Percentiles rank a stretch among this genome's conserved stretches.
phyloP scores from a whole-genome alignment of 1,140 invertebrate genomes.

The Hylaeus volcanicus region DNA sequence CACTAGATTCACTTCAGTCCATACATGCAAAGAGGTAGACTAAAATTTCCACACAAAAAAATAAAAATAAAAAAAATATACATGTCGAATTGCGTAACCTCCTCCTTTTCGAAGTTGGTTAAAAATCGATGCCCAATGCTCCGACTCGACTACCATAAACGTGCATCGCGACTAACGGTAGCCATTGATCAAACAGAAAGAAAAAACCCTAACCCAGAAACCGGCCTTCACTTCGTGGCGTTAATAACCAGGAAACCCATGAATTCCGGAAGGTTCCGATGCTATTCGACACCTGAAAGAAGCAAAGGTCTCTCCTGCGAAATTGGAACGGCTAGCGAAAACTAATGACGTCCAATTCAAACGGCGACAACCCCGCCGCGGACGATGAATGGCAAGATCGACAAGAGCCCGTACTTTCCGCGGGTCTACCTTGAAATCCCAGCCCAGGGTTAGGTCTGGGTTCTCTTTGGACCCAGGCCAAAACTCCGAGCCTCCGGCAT shows the following conservation, averaged over 20 bases:
- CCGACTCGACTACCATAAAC: no score
- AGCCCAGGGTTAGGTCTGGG: constrained; percentile 16
- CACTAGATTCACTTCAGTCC: no score
- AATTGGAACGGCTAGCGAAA: constrained; percentile 60
- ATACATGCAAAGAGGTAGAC: no score
- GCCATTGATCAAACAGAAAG: no score
- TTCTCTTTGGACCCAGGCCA: constrained; percentile 34
- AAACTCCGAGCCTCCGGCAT: neutral
- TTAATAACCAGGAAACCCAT: constrained; percentile 31
- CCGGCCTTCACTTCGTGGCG: neutral
- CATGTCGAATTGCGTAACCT: no score
- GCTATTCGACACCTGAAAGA: constrained; percentile 10
- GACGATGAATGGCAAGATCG: constrained; percentile 52
- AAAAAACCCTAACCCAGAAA: no score
- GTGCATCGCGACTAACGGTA: no score
- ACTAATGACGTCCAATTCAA: constrained; percentile 62
- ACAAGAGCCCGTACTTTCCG: constrained; percentile 38
- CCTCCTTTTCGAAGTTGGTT: no score
- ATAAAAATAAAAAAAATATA: no score
- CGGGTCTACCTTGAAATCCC: constrained; percentile 15
- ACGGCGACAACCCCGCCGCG: constrained; percentile 27
- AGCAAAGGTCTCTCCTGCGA: neutral
- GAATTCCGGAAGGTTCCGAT: neutral
- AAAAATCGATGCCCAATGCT: no score
- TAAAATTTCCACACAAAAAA: no score